Base-by-base conservation (phyloP, 2,888 invertebrate species). In the Agonopterix subpropinquella region DNA sequence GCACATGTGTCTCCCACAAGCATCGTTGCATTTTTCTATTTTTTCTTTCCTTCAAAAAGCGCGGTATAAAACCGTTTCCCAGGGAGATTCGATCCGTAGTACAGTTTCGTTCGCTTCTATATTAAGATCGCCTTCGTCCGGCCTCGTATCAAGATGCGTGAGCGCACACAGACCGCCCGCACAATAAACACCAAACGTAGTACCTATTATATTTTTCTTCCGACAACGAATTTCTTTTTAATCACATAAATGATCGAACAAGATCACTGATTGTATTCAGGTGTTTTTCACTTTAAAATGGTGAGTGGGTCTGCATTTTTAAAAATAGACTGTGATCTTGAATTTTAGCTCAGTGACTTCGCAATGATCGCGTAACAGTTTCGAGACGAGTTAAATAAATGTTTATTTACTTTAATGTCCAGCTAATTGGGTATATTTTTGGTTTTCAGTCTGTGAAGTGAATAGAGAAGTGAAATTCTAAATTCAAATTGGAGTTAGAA, bases 191-290 rank as follows among this genome's bases (percentile, higher is more conserved):
- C 70, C 74, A 83, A 82, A 80, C 87, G 85, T 78, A 82, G 81
- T 70, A 80, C 82, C 77, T 84, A 81, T 80, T 81, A 82, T 83
- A 84, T 83, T 80, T 84, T 82, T 77, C 71, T 65, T 61, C 70
- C 79, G 79, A 84, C 71, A 63, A 62, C 77, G 74, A 79, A 64
- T 67, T 73, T 70, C 62, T 67, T 62, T 65, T 70, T 65, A 57
- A 65, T 73, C 62, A 73, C 71, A 52, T 66, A 64, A 65, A 54
- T 52, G 43, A 52, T 48, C 54, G 49, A 57, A 54, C 53, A 54
- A 53, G 48, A 53, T 42, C 8, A 42, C 13, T 11, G 11, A 42
- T 11, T 13, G 42, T 1, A 11, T 42, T 11, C 11, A 11, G 13
- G 42, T 11, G 44, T 47, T 47, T 52, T 42, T 2, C 7, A 42